Percentiles rank a stretch among this genome's conserved stretches.
Evolutionary conservation across 2,888 invertebrate species (phyloP).

Genomic region (Oligia fasciuncula): DNA sequence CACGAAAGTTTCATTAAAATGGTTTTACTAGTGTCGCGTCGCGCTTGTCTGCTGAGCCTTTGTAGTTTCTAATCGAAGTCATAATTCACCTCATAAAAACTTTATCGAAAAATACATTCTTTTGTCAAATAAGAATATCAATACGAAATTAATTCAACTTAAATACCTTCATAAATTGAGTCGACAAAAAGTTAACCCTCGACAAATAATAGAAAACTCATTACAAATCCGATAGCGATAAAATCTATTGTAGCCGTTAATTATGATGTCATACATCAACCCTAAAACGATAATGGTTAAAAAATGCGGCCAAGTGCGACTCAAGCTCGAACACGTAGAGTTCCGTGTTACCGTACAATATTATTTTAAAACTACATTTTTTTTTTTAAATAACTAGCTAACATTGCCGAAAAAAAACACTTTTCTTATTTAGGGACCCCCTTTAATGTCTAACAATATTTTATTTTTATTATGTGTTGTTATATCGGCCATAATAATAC

Average conservation of each 20-base stretch:
- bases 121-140: conserved; percentile 19
- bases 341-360: background rate
- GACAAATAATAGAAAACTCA: conserved; percentile 51
- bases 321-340: background rate
- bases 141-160: conserved; percentile 16
- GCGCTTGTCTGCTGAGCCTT: background rate
- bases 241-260: conserved; percentile 78
- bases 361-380: background rate
- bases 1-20: background rate
- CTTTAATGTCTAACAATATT: background rate
- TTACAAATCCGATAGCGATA: conserved; percentile 59
- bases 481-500: background rate
- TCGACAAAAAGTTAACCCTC: conserved; percentile 38
- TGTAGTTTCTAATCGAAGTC: background rate
- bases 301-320: conserved; percentile 41
- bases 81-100: conserved; percentile 10
- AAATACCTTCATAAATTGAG: conserved; percentile 42
- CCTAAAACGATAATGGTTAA: conserved; percentile 75
- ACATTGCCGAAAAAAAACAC: background rate
- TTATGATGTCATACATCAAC: conserved; percentile 88
- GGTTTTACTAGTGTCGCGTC: too few species aligned
- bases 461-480: background rate
- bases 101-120: background rate
- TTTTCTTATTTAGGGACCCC: background rate
- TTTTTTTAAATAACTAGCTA: background rate